Conservation (phyloP, 1,140 invertebrate species). For the Branchinecta lindahli region DNA sequence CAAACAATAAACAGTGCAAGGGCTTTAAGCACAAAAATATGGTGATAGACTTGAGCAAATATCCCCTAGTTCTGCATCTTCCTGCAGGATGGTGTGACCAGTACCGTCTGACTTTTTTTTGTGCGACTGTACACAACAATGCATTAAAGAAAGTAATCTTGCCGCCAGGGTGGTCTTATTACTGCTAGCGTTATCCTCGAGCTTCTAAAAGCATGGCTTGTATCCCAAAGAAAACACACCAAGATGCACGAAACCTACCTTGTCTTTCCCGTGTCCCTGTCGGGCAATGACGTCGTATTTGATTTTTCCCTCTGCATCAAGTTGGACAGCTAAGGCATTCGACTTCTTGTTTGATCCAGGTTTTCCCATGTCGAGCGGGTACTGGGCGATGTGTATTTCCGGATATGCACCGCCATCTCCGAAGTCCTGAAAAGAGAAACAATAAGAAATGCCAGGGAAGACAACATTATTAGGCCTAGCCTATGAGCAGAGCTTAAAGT, state of each 20-base stretch:
- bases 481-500: background rate
- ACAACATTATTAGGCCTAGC: background rate
- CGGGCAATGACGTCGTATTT: slow-evolving; percentile 93
- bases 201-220: background rate
- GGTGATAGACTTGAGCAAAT: too few relatives aligned
- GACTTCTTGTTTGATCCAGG: slow-evolving; percentile 52
- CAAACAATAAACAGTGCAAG: too few relatives aligned
- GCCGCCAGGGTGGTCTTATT: too few relatives aligned
- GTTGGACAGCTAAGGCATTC: slow-evolving; percentile 81
- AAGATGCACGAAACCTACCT: slow-evolving; percentile 37
- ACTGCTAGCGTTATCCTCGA: too few relatives aligned
- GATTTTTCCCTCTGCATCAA: slow-evolving; percentile 84
- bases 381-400: slow-evolving; percentile 93
- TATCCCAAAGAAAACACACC: background rate
- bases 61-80: too few relatives aligned
- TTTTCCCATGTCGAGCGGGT: slow-evolving; percentile 70
- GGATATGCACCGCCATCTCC: slow-evolving; percentile 96
- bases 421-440: slow-evolving; percentile 43
- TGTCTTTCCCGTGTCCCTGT: slow-evolving; percentile 90
- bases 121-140: too few relatives aligned
- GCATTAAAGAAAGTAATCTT: too few relatives aligned
- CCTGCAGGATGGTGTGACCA: too few relatives aligned
- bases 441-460: slow-evolving; percentile 22
- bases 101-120: too few relatives aligned
- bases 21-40: too few relatives aligned